Conservation (phyloP, 2,888 invertebrate species). For the Phaonia tiefii region DNA sequence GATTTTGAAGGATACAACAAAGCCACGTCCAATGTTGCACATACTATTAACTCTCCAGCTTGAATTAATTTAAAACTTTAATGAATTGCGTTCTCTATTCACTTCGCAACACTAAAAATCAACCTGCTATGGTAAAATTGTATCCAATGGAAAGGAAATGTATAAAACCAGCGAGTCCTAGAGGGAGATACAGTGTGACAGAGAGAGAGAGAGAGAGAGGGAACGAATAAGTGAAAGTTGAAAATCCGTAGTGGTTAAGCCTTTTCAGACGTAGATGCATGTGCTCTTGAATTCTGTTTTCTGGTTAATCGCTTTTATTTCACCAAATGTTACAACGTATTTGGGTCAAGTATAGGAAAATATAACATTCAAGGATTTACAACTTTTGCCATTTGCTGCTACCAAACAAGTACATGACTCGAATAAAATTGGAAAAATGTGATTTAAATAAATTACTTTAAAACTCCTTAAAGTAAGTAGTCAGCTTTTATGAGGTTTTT, state of each 20-base stretch:
- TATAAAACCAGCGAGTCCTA: no score
- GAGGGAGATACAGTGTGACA: neutral
- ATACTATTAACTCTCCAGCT: neutral
- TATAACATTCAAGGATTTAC: constrained; percentile 34
- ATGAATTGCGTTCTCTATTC: constrained; percentile 43
- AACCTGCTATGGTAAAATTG: constrained; percentile 29
- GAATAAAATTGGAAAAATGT: constrained; percentile 1
- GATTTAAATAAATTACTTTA: constrained; percentile 27
- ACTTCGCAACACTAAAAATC: constrained; percentile 13
- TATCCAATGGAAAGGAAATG: constrained; percentile 36
- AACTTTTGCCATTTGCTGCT: constrained; percentile 27
- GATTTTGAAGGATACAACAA: no score
- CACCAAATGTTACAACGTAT: neutral
- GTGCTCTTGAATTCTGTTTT: constrained; percentile 53
- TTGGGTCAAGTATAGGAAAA: constrained; percentile 38
- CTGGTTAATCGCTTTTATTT: constrained; percentile 23
- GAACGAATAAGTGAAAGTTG: constrained; percentile 8
- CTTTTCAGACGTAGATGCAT: constrained; percentile 37
- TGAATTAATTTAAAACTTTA: constrained; percentile 48
- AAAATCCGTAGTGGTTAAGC: constrained; percentile 49
- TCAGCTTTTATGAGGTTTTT: neutral
- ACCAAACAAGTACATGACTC: neutral
- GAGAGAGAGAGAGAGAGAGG: neutral
- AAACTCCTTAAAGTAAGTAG: constrained; percentile 33
- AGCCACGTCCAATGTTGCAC: constrained; percentile 13